Base-by-base conservation (phyloP, 2,113 vertebrate genomes). In the Limanda limanda region DNA sequence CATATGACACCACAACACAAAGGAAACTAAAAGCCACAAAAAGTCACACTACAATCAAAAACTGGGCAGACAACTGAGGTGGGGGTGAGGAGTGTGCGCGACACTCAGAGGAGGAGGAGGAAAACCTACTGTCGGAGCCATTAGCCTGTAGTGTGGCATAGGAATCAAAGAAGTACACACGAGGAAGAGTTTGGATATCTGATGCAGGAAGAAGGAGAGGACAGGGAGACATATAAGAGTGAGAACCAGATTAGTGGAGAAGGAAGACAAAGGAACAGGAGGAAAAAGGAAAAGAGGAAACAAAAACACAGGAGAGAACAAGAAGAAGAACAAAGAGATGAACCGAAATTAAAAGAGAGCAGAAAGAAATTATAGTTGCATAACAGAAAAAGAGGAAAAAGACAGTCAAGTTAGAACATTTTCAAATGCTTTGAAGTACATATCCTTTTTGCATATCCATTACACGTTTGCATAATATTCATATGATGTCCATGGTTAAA, bases 151-250 rank as follows among this genome's bases (percentile, higher is more conserved):
- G 74, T 69, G 94, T 94, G 90, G 94, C 93, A 91, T 95, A 96
- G 89, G 93, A 95, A 90, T 95, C 94, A 95, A 96, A 95, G 93
- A 95, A 96, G 94, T 95, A 95, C 21, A 95, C 95, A 90, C 94
- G 94, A 90, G 95, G 95, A 91, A 96, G 95, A 89, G 94, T 95
- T 94, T 95, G 94, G 93, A 96, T 95, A 87, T 95, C 94, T 95
- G 90, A 91, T 86, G 82, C 60, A 75, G 91, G 76, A 70, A 62
- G 74, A 25, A 79, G 71, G 48, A 64, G 42, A 59, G 69, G 9
- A 65, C 31, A 37, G 67, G 60, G 58, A 75, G 48, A 70, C 11
- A 51, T 27, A 48, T 25, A 11, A 78, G 61, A 73, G 25, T 1
- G 20, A 78, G 74, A 8, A 74, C 42, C 52, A 5, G 62, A 75